Evolutionary conservation across 2,888 invertebrate species (phyloP).

Genomic region (Apamea anceps): DNA sequence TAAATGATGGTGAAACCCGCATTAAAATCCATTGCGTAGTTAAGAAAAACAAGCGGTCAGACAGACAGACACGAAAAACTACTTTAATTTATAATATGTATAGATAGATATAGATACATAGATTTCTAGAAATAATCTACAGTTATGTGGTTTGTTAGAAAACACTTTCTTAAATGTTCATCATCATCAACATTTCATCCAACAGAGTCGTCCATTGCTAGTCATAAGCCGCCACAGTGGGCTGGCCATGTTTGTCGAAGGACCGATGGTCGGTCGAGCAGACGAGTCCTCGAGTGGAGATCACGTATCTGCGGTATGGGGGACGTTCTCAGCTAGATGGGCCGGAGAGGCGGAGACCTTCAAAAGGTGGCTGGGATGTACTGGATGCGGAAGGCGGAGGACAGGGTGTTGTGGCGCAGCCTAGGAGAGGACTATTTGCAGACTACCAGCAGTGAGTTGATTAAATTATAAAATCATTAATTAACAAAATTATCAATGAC

Average conservation of each 20-base stretch:
- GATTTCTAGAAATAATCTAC: no score
- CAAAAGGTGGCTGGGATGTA: not conserved
- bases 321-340: no score
- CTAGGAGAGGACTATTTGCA: not conserved
- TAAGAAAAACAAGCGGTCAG: not conserved
- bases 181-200: no score
- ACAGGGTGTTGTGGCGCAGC: not conserved
- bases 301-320: no score
- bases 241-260: no score
- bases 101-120: not conserved
- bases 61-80: not conserved
- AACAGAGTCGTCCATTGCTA: no score
- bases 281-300: no score
- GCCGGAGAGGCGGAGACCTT: no score
- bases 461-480: not conserved
- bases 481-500: conserved; percentile 12
- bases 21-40: not conserved
- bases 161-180: not conserved
- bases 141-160: not conserved
- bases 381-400: not conserved
- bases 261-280: no score
- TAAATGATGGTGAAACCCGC: not conserved
- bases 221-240: no score
- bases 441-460: not conserved
- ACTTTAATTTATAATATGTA: no score